A percentile compares a stretch with the other conserved stretches of the same genome.
phyloP scores from a whole-genome alignment of 2,888 invertebrate species.

The Erebia aethiops region DNA sequence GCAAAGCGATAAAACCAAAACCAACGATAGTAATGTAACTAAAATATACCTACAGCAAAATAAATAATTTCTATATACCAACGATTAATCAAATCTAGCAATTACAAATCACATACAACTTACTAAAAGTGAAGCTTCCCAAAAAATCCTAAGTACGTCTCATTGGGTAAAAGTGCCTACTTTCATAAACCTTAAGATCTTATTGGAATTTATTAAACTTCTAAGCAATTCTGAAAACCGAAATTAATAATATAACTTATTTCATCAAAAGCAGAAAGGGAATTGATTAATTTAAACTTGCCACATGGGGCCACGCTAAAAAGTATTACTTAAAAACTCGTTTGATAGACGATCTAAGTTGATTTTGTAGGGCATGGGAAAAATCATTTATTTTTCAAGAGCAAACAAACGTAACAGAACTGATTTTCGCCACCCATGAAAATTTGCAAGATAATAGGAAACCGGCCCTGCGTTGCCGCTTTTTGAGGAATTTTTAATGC shows the following conservation, averaged over 20 bases:
- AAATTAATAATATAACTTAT: constrained; percentile 2
- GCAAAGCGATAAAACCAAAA: neutral
- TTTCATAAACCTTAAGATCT: neutral
- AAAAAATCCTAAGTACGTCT: neutral
- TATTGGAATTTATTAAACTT: neutral
- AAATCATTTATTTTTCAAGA: no score
- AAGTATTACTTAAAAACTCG: no score
- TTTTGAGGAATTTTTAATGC: no score
- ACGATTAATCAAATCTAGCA: no score
- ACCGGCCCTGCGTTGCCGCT: no score
- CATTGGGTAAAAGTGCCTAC: neutral
- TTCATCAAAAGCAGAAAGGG: neutral
- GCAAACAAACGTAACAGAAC: no score
- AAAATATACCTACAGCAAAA: no score
- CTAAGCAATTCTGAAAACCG: neutral
- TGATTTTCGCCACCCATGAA: no score
- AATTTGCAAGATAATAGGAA: no score
- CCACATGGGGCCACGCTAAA: neutral
- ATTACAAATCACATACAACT: neutral
- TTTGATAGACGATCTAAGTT: no score
- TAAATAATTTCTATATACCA: no score
- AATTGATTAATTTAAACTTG: neutral
- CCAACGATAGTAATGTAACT: neutral
- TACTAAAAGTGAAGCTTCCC: neutral
- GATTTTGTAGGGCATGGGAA: no score